Base-by-base conservation (phyloP, 2,888 invertebrate genomes). In the Hymenopus coronatus region DNA sequence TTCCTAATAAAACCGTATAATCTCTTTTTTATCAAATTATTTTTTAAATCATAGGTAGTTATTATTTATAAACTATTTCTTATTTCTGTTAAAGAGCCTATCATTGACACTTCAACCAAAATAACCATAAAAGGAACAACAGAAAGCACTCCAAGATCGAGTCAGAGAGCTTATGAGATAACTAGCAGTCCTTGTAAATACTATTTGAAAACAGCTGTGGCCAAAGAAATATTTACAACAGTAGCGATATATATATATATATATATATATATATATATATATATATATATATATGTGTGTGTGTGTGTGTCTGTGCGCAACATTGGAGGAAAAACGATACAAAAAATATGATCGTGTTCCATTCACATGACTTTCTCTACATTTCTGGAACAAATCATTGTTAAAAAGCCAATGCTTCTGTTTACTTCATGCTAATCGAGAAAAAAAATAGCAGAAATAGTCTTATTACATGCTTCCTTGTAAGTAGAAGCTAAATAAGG, bases 151-250 rank as follows among this genome's bases (percentile, higher is more conserved):
- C 27, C 30, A 40, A n/a, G 83, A 88, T 33, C 15, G 33, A 28
- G 27, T 88, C 90, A 90, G 83, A 83, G 87, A 30, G 90, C 89
- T 84, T 87, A 81, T 54, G 33, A 85, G 83, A 70, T 90, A 28
- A 90, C 90, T 25, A 89, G 89, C 85, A 89, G 88, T 40, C 89
- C 85, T 27, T 88, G 89, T 30, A 40, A 90, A 90, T 33, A 82
- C 30, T 33, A 30, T n/a, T 33, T 81, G 20, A n/a, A 81, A 83
- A 82, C 82, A 28, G 14, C 28, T 14, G 15, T 28, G 54, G 70
- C 14, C 25, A 27, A 20, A 27, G 28, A 7, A 54, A 27, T 9
- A 2, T 14, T n/a, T 86, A 28, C 28, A 46, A 86, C 46, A 9
- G 40, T 9, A 9, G 40, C 9, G 40, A 4, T 9, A 40, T 40